These are phyloP conservation scores for Clostera curtula DNA, from an alignment of 2,888 invertebrate genomes.

Conservation along the genomic window DNA sequence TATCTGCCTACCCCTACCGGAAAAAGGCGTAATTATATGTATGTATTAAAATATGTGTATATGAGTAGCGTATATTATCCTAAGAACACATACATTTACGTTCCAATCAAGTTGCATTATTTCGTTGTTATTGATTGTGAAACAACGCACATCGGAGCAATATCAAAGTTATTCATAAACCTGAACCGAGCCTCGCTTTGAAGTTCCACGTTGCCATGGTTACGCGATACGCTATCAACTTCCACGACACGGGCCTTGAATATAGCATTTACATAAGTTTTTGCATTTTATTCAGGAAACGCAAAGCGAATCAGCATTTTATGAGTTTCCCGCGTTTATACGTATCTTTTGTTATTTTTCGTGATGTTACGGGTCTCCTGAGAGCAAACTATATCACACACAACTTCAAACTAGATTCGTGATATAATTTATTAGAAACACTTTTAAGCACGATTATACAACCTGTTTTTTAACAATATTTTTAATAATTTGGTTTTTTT, in stretches of 20 bases:
- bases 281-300: constrained; percentile 26
- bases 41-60: too few relatives aligned
- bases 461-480: too few relatives aligned
- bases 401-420: too few relatives aligned
- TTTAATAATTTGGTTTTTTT: too few relatives aligned
- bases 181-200: constrained; percentile 10
- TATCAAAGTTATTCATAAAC: constrained; percentile 7
- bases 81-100: too few relatives aligned
- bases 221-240: constrained; percentile 16
- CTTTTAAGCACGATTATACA: too few relatives aligned
- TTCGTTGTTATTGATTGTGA: constrained; percentile 2
- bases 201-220: constrained; percentile 14
- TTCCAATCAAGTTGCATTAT: not conserved
- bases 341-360: constrained; percentile 17
- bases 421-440: too few relatives aligned
- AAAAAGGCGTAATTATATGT: too few relatives aligned
- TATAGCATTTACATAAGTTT: constrained; percentile 30
- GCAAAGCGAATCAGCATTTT: constrained; percentile 29
- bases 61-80: too few relatives aligned
- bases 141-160: constrained; percentile 8
- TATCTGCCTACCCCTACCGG: too few relatives aligned
- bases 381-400: too few relatives aligned
- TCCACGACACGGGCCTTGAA: constrained; percentile 9
- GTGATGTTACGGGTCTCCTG: too few relatives aligned
- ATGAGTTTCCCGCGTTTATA: constrained; percentile 20